Conservation (phyloP, 1,140 invertebrate genomes). For the Bombus superbus region DNA sequence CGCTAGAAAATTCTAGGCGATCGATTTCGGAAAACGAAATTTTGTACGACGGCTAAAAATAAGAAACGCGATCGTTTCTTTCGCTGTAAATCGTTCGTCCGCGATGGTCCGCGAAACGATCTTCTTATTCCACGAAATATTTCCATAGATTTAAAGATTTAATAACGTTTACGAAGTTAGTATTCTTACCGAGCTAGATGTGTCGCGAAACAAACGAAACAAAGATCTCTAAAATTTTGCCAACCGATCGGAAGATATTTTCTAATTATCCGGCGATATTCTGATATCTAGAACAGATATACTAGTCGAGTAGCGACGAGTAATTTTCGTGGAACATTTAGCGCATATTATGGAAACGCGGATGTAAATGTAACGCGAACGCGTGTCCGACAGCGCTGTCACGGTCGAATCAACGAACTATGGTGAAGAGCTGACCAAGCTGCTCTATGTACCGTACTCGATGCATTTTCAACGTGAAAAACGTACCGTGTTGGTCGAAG, state of each 20-base stretch:
- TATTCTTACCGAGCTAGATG: neutral
- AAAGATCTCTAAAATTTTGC: neutral
- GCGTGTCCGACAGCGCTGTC: neutral
- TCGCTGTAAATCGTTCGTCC: neutral
- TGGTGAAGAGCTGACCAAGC: neutral
- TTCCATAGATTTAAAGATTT: no score
- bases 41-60: neutral
- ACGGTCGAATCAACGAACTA: neutral
- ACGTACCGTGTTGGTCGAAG: neutral
- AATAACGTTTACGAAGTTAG: no score
- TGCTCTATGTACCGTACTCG: neutral
- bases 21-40: neutral
- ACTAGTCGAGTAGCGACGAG: neutral
- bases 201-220: neutral
- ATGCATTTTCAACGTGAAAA: neutral
- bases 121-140: no score
- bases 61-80: neutral
- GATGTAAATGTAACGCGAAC: conserved; percentile 2
- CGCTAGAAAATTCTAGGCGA: neutral
- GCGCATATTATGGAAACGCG: neutral
- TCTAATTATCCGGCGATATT: neutral
- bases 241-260: neutral
- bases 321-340: conserved; percentile 15
- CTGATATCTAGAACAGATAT: no score
- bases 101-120: no score